These are phyloP conservation scores for Megaceryle maxima DNA, from an alignment of 2,113 vertebrate species.

Conservation along the genomic window DNA sequence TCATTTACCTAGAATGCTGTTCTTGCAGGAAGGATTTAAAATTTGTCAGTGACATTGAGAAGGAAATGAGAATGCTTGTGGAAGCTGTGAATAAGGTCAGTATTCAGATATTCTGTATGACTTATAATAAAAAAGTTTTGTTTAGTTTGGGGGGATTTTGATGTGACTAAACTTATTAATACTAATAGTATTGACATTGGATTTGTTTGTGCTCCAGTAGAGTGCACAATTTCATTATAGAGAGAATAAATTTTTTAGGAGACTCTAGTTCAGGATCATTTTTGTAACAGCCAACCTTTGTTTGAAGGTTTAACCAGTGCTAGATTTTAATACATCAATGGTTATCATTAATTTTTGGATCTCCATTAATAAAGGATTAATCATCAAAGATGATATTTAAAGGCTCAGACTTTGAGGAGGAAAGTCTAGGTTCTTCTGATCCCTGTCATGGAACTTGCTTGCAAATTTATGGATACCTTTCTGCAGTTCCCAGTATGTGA, in stretches of 20 bases:
- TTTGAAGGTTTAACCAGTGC: neutral
- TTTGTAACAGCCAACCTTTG: neutral
- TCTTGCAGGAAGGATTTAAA: slow-evolving; percentile 91
- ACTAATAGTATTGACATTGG: neutral
- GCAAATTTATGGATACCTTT: neutral
- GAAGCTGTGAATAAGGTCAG: slow-evolving; percentile 93
- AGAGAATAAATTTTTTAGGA: neutral
- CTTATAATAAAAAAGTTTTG: neutral
- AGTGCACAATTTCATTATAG: neutral
- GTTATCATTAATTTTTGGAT: neutral
- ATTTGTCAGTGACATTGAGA: slow-evolving; percentile 92
- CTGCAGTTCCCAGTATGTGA: neutral
- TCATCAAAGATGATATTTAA: neutral
- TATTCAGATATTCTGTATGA: neutral
- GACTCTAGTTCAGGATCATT: neutral
- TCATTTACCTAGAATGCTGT: slow-evolving; percentile 14
- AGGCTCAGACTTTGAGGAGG: neutral
- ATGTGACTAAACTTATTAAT: neutral
- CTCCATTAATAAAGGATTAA: neutral
- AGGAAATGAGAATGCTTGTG: slow-evolving; percentile 91
- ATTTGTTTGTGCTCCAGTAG: neutral
- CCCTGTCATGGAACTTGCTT: neutral
- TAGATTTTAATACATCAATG: neutral
- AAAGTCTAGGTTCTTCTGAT: neutral
- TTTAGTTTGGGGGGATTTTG: neutral